Conservation (phyloP, 2,888 invertebrate genomes). For the Morpho achilles region DNA sequence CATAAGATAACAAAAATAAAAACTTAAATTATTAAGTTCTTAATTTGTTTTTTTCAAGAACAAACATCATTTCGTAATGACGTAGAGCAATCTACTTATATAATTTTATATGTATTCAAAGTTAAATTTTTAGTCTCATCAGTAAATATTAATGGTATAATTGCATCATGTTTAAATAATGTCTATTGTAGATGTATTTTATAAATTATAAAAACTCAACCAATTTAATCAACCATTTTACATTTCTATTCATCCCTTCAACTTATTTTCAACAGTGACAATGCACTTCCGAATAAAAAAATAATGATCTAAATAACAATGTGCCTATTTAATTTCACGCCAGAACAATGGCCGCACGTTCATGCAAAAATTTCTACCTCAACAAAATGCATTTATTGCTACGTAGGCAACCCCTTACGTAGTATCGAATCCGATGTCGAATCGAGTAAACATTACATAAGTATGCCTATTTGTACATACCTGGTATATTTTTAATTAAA, state of each 20-base stretch:
- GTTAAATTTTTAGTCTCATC: too few species aligned
- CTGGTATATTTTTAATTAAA: too few species aligned
- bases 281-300: slow-evolving; percentile 33
- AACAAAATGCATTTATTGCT: slow-evolving; percentile 42
- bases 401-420: slow-evolving; percentile 38
- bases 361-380: slow-evolving; percentile 43
- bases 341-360: slow-evolving; percentile 38
- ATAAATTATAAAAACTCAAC: neutral
- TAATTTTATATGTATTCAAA: too few species aligned
- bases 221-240: neutral
- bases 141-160: too few species aligned
- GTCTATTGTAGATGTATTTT: too few species aligned
- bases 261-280: slow-evolving; percentile 42
- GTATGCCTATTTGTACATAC: too few species aligned
- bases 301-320: slow-evolving; percentile 38
- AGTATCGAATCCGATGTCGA: slow-evolving; percentile 31
- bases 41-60: too few species aligned
- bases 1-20: too few species aligned
- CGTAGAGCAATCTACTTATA: too few species aligned
- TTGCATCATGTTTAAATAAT: too few species aligned
- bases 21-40: too few species aligned
- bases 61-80: too few species aligned
- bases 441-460: slow-evolving; percentile 13
- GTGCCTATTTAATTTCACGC: slow-evolving; percentile 35
- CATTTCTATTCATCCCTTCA: slow-evolving; percentile 22